Evolutionary conservation across 35 echinoderm and acorn worm species (phyloP).

Genomic region (Ophioderma brevispina): DNA sequence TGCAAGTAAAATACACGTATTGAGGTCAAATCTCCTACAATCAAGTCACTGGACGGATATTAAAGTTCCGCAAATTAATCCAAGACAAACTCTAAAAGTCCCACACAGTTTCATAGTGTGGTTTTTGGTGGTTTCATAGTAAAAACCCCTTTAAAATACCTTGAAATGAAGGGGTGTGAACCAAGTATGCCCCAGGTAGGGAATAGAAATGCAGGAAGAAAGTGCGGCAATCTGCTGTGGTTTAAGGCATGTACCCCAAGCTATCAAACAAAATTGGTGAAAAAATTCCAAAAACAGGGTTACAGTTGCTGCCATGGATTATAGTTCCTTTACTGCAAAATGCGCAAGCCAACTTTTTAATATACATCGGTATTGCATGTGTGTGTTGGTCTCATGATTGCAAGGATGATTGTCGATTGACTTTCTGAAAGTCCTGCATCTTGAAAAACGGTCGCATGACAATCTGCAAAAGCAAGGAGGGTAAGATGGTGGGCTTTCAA

Average conservation of each 20-base stretch:
- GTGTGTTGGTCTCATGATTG: conserved; percentile 56
- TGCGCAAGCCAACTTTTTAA: conserved; percentile 45
- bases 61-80: conserved; percentile 40
- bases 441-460: conserved; percentile 56
- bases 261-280: conserved; percentile 22
- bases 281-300: neutral
- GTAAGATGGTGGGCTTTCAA: neutral
- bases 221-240: conserved; percentile 51
- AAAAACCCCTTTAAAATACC: conserved; percentile 74
- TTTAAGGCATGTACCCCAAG: conserved; percentile 44
- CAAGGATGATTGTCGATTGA: conserved; percentile 49
- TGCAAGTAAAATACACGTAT: conserved; percentile 50
- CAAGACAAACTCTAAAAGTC: conserved; percentile 52
- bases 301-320: conserved; percentile 40
- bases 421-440: conserved; percentile 32
- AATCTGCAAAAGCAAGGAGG: conserved; percentile 71
- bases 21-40: conserved; percentile 48
- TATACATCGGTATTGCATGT: conserved; percentile 46
- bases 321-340: conserved; percentile 53
- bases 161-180: conserved; percentile 35
- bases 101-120: conserved; percentile 44
- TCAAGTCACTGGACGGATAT: conserved; percentile 5
- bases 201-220: conserved; percentile 28
- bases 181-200: conserved; percentile 1
- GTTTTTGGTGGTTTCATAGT: conserved; percentile 36